These are phyloP conservation scores for Apomyelois bistriatella DNA, from an alignment of 2,888 invertebrate genomes.

Conservation along the genomic window DNA sequence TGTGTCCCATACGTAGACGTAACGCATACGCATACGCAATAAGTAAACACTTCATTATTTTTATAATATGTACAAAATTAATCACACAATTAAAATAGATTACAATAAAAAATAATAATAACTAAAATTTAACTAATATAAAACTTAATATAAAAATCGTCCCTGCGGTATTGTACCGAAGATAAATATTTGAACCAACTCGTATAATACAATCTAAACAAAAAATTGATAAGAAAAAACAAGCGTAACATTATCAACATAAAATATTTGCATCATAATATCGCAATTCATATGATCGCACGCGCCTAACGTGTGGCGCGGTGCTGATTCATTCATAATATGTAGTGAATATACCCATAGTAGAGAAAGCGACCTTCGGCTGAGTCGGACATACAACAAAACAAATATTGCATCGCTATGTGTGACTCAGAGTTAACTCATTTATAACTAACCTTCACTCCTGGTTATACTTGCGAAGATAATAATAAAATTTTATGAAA, in stretches of 20 bases:
- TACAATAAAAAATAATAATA: too few species aligned
- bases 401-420: constrained; percentile 38
- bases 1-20: too few species aligned
- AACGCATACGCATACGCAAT: too few species aligned
- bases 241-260: background rate
- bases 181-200: too few species aligned
- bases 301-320: constrained; percentile 17
- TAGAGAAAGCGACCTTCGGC: constrained; percentile 61
- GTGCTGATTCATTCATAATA: constrained; percentile 42
- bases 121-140: too few species aligned
- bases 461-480: constrained; percentile 2
- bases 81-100: too few species aligned
- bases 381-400: constrained; percentile 35
- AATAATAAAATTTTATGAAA: background rate
- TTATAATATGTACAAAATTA: too few species aligned
- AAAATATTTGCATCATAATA: constrained; percentile 6
- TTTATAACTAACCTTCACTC: constrained; percentile 23
- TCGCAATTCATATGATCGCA: constrained; percentile 25
- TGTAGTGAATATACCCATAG: background rate
- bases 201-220: background rate
- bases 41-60: too few species aligned
- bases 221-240: background rate
- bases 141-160: too few species aligned
- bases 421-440: constrained; percentile 39
- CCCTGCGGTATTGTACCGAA: too few species aligned